Evolutionary conservation across 2,113 vertebrate species (phyloP).

Genomic region (Sinocyclocheilus maitianheensis): DNA sequence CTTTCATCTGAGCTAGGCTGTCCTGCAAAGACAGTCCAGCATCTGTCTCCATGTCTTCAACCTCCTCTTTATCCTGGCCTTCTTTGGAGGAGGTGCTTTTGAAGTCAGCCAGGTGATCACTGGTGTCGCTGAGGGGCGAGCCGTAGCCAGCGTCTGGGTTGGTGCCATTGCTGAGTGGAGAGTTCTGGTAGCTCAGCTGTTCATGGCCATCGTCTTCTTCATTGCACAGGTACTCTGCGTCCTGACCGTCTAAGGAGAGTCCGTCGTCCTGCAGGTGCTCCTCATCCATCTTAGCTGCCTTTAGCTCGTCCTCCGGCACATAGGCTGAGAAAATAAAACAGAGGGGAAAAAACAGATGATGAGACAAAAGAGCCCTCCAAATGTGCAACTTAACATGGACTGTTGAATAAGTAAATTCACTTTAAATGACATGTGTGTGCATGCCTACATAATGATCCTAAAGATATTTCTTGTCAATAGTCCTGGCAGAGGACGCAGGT

Average conservation of each 20-base stretch:
- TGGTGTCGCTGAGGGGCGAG: constrained; percentile 93
- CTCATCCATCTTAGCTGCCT: constrained; percentile 85
- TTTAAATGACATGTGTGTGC: constrained; percentile 35
- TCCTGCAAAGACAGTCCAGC: constrained; percentile 86
- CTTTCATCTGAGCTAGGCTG: constrained; percentile 98
- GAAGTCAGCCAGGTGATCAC: constrained; percentile 89
- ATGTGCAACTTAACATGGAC: constrained; percentile 46
- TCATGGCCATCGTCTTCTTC: constrained; percentile 89
- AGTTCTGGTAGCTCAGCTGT: constrained; percentile 91
- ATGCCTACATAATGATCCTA: constrained; percentile 64
- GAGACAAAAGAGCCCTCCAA: constrained; percentile 24
- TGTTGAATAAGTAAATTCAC: constrained; percentile 19
- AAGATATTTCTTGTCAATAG: constrained; percentile 71
- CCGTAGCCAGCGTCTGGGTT: constrained; percentile 95
- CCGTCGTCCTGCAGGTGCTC: constrained; percentile 87
- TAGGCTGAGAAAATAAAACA: constrained; percentile 85
- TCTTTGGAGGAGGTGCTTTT: constrained; percentile 85
- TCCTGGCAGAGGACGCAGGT: constrained; percentile 67
- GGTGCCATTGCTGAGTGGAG: constrained; percentile 93
- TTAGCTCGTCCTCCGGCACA: constrained; percentile 93
- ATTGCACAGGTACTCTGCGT: constrained; percentile 85
- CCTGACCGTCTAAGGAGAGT: constrained; percentile 87
- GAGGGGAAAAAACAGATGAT: constrained; percentile 45
- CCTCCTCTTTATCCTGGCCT: constrained; percentile 83
- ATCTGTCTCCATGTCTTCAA: constrained; percentile 80